Evolutionary conservation across 2,797 vertebrate species (phyloP), one percentile per base, ranked within the genome.

Genomic region (Enteromius unitaeniatus): DNA sequence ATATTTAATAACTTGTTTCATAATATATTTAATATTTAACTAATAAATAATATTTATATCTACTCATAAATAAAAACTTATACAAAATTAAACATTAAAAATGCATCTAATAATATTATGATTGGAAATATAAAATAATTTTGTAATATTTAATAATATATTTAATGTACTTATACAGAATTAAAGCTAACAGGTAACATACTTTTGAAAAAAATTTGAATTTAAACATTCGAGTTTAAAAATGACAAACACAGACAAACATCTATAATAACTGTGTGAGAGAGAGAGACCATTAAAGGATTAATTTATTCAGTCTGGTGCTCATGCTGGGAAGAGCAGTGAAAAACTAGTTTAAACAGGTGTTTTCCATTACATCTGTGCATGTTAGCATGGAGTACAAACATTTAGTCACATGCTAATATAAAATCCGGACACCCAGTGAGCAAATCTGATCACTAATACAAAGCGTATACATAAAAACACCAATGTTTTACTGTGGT

Each of bases 271-370:
- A 40, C 21, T 40, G 40, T 40, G 40, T 40, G 40, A 8, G 7
- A 40, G 34, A 1, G 37, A 0, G n/a, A 13, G 68, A n/a, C 40
- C 26, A 49, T 62, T 72, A 72, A 55, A 69, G 45, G 19, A 47
- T 72, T 81, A 62, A 49, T 73, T 81, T 42, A 49, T 73, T 73
- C 42, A 81, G 53, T 73, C 69, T 81, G 69, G 26, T 64, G 11
- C 26, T 19, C 26, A 47, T 15, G 14, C 37, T 10, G 79, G 1
- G 6, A 26, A 81, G 8, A 53, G 64, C 37, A 14, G 3, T 58
- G 1, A 60, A 70, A 62, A 72, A 14, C 34, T 31, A 21, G 6
- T 42, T 6, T 42, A 42, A 80, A 26, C 23, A 40, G n/a, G 21
- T 42, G 34, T 42, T 80, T 70, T 7, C 11, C 3, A 6, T 45